Evolutionary conservation across 2,797 vertebrate species (phyloP).

Genomic region (Oophaga sylvatica): DNA sequence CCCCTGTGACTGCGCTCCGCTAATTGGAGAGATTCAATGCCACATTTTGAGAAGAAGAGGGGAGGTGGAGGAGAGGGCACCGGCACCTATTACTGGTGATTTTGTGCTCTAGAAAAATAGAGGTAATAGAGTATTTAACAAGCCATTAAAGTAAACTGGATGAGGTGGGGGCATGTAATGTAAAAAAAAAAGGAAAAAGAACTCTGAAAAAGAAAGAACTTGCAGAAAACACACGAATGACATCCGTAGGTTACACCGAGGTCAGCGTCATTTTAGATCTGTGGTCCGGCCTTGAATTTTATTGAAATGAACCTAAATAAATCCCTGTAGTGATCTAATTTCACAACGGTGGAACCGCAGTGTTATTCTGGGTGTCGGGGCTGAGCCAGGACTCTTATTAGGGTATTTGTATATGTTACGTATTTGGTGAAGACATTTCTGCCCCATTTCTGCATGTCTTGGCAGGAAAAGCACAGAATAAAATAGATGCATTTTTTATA

Average conservation of each 20-base stretch:
- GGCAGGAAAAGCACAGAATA: too few species aligned
- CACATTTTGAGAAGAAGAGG: conserved; percentile 30
- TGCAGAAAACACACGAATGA: background rate
- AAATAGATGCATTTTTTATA: too few species aligned
- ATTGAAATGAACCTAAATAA: too few species aligned
- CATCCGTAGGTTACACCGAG: background rate
- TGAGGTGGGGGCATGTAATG: background rate
- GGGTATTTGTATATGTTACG: too few species aligned
- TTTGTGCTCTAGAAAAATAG: conserved; percentile 5
- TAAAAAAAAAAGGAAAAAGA: background rate
- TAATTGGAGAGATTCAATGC: conserved; percentile 11
- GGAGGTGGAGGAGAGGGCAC: background rate
- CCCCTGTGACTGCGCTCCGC: background rate
- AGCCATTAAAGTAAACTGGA: background rate
- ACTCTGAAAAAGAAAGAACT: background rate
- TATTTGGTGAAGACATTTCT: too few species aligned
- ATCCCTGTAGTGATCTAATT: too few species aligned
- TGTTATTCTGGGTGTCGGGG: too few species aligned
- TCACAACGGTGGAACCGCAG: too few species aligned
- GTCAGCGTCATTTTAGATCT: too few species aligned
- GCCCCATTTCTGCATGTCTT: too few species aligned
- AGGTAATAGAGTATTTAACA: conserved; percentile 13
- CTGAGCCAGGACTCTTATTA: too few species aligned
- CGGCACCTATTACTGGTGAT: background rate
- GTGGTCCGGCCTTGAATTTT: too few species aligned